A percentile compares a stretch with the other conserved stretches of the same genome.
phyloP scores from a whole-genome alignment of 2,888 invertebrate genomes.

The Ophion costatus region DNA sequence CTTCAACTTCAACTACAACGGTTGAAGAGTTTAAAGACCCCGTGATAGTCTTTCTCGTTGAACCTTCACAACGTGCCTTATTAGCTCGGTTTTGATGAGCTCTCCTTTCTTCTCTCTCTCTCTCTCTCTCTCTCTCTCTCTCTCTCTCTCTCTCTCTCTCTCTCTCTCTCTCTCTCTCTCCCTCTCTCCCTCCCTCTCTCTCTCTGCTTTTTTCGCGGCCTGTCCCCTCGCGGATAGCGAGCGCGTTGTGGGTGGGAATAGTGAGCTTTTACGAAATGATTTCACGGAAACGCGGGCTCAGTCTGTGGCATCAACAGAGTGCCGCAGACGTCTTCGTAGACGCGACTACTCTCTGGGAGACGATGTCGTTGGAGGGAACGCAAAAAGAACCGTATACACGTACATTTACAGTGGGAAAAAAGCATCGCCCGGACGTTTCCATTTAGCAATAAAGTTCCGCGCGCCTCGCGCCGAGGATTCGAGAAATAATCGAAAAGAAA shows the following conservation, averaged over 20 bases:
- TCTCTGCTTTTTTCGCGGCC: not conserved
- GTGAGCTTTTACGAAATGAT: conserved; percentile 62
- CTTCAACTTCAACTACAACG: too few species aligned
- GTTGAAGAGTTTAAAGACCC: too few species aligned
- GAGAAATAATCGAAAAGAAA: conserved; percentile 50
- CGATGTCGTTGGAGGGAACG: conserved; percentile 33
- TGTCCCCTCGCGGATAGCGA: not conserved
- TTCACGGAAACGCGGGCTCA: conserved; percentile 56
- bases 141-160: conserved; percentile 1
- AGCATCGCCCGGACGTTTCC: not conserved
- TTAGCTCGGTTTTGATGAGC: conserved; percentile 7
- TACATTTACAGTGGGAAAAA: conserved; percentile 2
- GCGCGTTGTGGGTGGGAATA: conserved; percentile 58
- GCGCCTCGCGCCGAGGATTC: not conserved
- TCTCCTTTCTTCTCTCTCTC: not conserved
- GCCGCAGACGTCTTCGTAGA: conserved; percentile 61
- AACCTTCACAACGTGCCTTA: not conserved
- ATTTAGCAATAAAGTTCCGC: conserved; percentile 20
- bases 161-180: not conserved
- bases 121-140: not conserved
- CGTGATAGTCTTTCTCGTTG: not conserved
- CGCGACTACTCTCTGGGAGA: conserved; percentile 33
- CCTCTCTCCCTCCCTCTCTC: conserved; percentile 2
- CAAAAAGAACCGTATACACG: not conserved
- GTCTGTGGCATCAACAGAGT: conserved; percentile 32